A percentile compares a stretch with the other conserved stretches of the same genome.
Evolutionary conservation across 2,888 invertebrate species (phyloP).

Genomic region (Temnothorax unifasciatus): DNA sequence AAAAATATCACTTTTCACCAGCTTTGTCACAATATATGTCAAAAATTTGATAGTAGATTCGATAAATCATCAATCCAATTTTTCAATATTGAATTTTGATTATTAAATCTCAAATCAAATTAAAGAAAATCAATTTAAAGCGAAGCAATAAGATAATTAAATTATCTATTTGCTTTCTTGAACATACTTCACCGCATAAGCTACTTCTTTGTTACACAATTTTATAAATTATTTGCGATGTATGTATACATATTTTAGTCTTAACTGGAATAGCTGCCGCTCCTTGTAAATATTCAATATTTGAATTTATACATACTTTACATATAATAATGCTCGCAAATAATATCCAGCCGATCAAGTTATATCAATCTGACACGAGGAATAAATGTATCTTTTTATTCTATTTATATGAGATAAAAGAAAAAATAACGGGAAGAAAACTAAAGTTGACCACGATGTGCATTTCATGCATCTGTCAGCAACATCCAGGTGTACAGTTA

Average conservation of each 20-base stretch:
- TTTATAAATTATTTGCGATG: neutral
- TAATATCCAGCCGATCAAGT: neutral
- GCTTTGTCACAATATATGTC: neutral
- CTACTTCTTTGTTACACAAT: neutral
- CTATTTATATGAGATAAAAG: neutral
- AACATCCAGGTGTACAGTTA: constrained; percentile 36
- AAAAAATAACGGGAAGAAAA: neutral
- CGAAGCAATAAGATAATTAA: neutral
- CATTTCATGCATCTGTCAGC: neutral
- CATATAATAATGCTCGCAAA: neutral
- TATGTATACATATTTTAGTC: neutral
- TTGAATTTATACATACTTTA: neutral
- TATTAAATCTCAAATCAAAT: neutral
- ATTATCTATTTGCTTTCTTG: neutral
- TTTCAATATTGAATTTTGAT: neutral
- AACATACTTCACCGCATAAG: neutral
- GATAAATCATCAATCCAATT: neutral
- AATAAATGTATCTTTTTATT: neutral
- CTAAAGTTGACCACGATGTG: neutral
- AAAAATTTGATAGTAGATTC: neutral
- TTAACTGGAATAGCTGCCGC: constrained; percentile 7
- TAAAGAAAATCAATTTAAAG: neutral
- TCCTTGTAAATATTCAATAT: neutral
- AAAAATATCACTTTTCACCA: constrained; percentile 12
- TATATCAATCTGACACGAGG: neutral